Conservation (phyloP, 2,113 vertebrate species). For the Mystacornis crossleyi region DNA sequence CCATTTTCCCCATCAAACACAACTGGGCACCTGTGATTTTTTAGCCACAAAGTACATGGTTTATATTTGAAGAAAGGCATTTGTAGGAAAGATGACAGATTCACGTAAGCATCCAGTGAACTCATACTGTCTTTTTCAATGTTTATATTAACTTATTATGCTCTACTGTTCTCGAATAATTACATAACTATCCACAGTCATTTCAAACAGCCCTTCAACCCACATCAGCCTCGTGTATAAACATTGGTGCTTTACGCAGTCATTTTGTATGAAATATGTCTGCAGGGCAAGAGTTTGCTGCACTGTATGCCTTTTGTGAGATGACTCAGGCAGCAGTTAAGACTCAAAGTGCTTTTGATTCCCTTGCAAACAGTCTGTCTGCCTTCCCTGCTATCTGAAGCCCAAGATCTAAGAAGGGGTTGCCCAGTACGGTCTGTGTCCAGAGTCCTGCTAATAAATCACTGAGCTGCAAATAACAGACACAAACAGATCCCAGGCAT, state of each 20-base stretch:
- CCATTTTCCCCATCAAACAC: neutral
- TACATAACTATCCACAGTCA: conserved; percentile 28
- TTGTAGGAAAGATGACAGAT: neutral
- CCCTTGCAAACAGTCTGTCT: conserved; percentile 19
- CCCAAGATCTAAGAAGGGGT: neutral
- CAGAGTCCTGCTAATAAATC: conserved; percentile 26
- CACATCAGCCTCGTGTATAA: conserved; percentile 11
- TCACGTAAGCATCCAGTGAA: conserved; percentile 39
- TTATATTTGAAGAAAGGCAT: neutral
- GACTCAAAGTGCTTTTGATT: conserved; percentile 37
- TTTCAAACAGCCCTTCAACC: conserved; percentile 55
- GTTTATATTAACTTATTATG: conserved; percentile 53
- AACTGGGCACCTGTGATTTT: neutral
- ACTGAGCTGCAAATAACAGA: neutral
- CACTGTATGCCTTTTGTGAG: conserved; percentile 6
- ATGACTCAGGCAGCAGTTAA: conserved; percentile 56
- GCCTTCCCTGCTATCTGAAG: conserved; percentile 3
- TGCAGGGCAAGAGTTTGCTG: conserved; percentile 39
- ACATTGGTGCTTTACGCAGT: conserved; percentile 29
- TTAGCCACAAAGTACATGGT: neutral
- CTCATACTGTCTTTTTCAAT: conserved; percentile 28
- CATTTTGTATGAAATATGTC: conserved; percentile 43
- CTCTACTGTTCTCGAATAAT: conserved; percentile 53
- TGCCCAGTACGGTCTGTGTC: neutral
- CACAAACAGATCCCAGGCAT: conserved; percentile 17